These are phyloP conservation scores for Rhinoptilus africanus DNA, from an alignment of 2,113 vertebrate species.

Conservation along the genomic window DNA sequence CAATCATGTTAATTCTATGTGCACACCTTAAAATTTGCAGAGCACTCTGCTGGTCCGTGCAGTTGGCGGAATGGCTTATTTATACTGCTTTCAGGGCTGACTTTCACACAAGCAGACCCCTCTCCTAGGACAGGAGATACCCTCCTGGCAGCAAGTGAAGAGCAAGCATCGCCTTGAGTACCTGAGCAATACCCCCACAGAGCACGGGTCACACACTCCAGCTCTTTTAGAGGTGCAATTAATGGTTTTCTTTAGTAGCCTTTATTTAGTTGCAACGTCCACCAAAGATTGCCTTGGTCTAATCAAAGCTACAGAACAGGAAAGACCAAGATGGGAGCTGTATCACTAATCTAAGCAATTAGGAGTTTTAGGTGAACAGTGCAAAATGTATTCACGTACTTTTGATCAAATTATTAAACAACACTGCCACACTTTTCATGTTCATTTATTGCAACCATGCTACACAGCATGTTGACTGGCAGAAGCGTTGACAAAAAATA, in stretches of 20 bases:
- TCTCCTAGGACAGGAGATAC: neutral
- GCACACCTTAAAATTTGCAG: neutral
- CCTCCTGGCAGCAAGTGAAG: neutral
- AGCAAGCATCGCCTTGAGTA: neutral
- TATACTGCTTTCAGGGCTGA: neutral
- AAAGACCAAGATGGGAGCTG: neutral
- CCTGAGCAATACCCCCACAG: fast-evolving
- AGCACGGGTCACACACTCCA: neutral
- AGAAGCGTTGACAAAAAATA: neutral
- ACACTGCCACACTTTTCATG: neutral
- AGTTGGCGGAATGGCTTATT: neutral
- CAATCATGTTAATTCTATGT: neutral
- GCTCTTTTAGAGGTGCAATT: neutral
- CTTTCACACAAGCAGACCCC: neutral
- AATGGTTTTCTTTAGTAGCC: neutral
- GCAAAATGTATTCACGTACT: neutral
- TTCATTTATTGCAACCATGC: neutral
- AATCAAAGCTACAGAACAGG: neutral
- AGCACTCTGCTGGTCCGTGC: neutral
- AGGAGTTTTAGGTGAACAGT: neutral
- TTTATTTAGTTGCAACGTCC: neutral
- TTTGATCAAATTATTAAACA: neutral
- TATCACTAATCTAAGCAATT: neutral
- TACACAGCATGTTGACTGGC: neutral
- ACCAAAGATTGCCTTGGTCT: neutral